Evolutionary conservation across 2,797 vertebrate species (phyloP), one percentile per base, ranked within the genome.

Genomic region (Alfaro cultratus): DNA sequence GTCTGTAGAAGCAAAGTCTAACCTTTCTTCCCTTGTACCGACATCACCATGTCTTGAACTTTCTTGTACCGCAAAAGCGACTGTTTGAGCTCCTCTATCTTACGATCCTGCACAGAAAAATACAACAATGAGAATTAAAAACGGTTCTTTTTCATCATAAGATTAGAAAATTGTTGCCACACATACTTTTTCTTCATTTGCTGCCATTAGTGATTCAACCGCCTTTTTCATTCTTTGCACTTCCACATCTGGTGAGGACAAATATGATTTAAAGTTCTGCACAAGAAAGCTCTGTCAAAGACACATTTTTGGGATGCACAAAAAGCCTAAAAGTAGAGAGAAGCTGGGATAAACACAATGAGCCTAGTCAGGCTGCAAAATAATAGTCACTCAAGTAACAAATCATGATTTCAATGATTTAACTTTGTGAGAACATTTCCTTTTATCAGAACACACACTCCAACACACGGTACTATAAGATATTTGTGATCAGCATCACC

Each of bases 161-260:
- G 6, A 31, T 31, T 3, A 57, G 1, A 78, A 79, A 57, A 18
- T n/a, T n/a, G 1, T n/a, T 21, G 12, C 55, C 7, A 18, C 49
- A 83, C 6, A 2, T 96, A 99, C 99, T 97, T 99, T 99, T 92
- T 99, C 98, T 91, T 99, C 99, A 91, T 99, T 99, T 82, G 97
- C 97, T 80, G 96, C 97, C 98, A 98, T 97, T 82, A 99, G 89
- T 1, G 98, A 99, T 78, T 99, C 99, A 75, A 99, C 95, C 0
- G 98, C 97, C 89, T 96, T 98, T 94, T 99, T 99, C 98, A 99
- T 98, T 91, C 97, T 98, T 93, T 99, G 97, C 68, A 99, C 97
- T 93, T 99, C 99, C 88, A 97, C 94, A 93, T 99, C 99, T 99
- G 92, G 78, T 92, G 75, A 91, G 49, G 77, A 80, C 23, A 80